Percentiles rank a stretch among this genome's conserved stretches.
Evolutionary conservation across 2,113 vertebrate species (phyloP).

Genomic region (Chauna torquata): DNA sequence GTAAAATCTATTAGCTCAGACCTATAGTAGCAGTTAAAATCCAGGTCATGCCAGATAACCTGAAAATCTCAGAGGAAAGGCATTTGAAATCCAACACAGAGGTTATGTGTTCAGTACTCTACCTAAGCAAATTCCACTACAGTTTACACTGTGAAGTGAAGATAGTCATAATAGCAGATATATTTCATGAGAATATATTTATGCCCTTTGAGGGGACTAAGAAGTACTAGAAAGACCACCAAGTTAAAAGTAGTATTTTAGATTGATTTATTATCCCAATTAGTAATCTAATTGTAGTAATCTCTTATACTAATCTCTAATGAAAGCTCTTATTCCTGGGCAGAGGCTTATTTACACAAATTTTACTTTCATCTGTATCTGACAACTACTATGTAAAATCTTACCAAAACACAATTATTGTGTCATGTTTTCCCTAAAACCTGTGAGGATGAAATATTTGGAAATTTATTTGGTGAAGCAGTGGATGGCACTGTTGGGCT

Average conservation of each 20-base stretch:
- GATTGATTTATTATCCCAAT: not conserved
- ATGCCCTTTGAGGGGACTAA: not conserved
- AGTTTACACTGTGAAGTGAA: not conserved
- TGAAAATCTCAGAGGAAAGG: conserved; percentile 31
- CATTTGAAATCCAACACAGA: not conserved
- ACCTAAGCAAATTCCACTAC: not conserved
- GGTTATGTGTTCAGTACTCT: not conserved
- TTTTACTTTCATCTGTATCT: not conserved
- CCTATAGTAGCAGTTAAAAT: not conserved
- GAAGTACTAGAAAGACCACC: not conserved
- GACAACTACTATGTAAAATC: not conserved
- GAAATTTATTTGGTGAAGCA: conserved; percentile 55
- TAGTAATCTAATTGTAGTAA: not conserved
- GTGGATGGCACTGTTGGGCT: conserved; percentile 72
- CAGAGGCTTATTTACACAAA: not conserved
- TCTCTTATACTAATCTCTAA: not conserved
- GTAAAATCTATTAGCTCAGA: conserved; percentile 15
- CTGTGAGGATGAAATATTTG: not conserved
- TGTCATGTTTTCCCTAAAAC: not conserved
- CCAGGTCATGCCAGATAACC: not conserved
- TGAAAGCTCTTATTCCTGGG: not conserved
- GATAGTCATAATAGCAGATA: not conserved
- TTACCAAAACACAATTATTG: not conserved
- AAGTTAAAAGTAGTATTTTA: not conserved
- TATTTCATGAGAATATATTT: not conserved